A percentile compares a stretch with the other conserved stretches of the same genome.
These are phyloP conservation scores for Phylloscopus whistleri DNA, from an alignment of 2,113 vertebrate species.

Conservation along the genomic window DNA sequence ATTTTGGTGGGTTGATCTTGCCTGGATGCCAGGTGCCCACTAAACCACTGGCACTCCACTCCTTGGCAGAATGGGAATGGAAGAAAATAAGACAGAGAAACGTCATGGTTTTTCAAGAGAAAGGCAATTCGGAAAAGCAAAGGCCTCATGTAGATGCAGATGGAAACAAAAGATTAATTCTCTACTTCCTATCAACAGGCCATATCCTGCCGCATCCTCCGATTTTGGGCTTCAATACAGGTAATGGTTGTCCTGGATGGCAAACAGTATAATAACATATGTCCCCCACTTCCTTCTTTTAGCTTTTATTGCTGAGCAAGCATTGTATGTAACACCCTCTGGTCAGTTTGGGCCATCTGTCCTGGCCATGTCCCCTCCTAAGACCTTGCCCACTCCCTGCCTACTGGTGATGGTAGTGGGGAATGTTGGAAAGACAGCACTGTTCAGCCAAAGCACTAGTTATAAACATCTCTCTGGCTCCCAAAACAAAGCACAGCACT, in stretches of 20 bases:
- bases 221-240: neutral
- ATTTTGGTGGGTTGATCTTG: neutral
- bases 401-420: rapidly evolving
- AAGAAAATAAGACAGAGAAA: neutral
- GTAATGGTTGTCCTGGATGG: neutral
- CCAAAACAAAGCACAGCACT: neutral
- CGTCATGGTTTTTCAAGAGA: neutral
- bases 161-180: neutral
- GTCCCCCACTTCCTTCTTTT: neutral
- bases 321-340: neutral
- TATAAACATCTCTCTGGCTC: neutral
- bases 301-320: neutral
- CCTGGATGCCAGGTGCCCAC: neutral
- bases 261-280: neutral
- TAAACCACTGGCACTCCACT: rapidly evolving
- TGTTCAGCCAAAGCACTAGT: neutral
- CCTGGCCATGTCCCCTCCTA: neutral
- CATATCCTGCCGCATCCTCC: rapidly evolving
- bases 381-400: neutral
- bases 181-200: neutral
- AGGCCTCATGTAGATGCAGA: neutral
- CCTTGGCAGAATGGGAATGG: rapidly evolving
- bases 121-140: neutral
- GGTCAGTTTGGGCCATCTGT: neutral
- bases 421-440: neutral